phyloP scores from a whole-genome alignment of 2,797 vertebrate species.

The Hylomyscus alleni region DNA sequence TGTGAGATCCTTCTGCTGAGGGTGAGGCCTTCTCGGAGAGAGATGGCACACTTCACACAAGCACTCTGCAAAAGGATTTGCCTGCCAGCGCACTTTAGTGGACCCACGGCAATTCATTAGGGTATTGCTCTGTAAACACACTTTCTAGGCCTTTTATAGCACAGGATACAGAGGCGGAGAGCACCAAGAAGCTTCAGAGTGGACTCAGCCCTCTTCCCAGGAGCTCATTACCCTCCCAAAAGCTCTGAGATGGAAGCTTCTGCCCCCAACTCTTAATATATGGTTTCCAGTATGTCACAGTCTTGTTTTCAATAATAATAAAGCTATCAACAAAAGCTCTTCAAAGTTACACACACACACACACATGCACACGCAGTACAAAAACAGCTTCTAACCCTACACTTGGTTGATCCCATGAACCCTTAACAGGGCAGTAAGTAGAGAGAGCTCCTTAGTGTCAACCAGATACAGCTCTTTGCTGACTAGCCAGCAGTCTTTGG shows the following conservation, averaged over 20 bases:
- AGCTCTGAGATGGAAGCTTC: background rate
- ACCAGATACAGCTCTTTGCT: background rate
- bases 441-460: background rate
- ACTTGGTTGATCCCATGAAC: background rate
- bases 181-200: background rate
- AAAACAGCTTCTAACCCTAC: background rate
- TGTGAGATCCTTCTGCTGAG: background rate
- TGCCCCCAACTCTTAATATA: background rate
- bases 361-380: background rate
- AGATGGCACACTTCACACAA: background rate
- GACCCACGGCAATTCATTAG: background rate
- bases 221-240: background rate
- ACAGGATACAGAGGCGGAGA: background rate
- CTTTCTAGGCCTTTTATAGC: background rate
- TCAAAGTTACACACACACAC: background rate
- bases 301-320: conserved; percentile 33
- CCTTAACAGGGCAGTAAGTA: conserved; percentile 3
- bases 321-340: background rate
- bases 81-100: background rate
- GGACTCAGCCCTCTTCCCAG: background rate
- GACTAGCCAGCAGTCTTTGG: background rate
- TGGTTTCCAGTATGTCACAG: background rate
- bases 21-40: background rate
- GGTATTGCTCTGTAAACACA: conserved; percentile 21
- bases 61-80: background rate